phyloP scores from a whole-genome alignment of 35 echinoderm and acorn worm species.

The Ophiothrix spiculata region DNA sequence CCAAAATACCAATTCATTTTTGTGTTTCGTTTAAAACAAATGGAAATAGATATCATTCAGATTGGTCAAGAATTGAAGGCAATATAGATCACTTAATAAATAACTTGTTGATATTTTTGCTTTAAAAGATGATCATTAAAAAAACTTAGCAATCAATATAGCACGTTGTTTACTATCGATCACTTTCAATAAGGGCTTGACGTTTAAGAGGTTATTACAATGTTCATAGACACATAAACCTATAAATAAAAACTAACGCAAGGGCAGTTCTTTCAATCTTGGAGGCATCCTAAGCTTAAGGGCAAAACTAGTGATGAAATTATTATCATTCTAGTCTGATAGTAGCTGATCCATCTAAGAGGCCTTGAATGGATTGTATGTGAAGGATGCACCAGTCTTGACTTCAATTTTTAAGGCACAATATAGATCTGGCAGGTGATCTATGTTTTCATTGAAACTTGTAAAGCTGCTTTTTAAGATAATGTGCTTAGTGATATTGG shows the following conservation, averaged over 20 bases:
- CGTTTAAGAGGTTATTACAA: neutral
- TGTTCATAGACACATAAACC: slow-evolving; percentile 2
- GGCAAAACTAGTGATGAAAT: neutral
- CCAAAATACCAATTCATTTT: too few relatives aligned
- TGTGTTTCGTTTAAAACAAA: too few relatives aligned
- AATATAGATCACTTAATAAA: neutral
- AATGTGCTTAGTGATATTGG: too few relatives aligned
- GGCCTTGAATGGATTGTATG: too few relatives aligned
- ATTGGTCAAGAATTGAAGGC: neutral
- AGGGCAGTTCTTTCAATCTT: neutral
- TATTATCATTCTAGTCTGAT: slow-evolving; percentile 1
- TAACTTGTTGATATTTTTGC: neutral
- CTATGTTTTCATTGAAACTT: neutral
- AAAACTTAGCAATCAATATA: neutral
- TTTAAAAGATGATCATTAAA: neutral
- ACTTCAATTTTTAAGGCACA: too few relatives aligned
- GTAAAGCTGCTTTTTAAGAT: neutral
- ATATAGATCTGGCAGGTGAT: neutral
- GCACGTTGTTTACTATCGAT: slow-evolving; percentile 2
- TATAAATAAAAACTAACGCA: slow-evolving; percentile 3
- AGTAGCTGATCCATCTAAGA: neutral
- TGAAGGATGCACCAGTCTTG: too few relatives aligned
- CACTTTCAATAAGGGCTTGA: neutral
- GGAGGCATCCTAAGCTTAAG: neutral
- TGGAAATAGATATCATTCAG: too few relatives aligned